Conservation (phyloP, 2,797 vertebrate species). For the Girardinus metallicus region DNA sequence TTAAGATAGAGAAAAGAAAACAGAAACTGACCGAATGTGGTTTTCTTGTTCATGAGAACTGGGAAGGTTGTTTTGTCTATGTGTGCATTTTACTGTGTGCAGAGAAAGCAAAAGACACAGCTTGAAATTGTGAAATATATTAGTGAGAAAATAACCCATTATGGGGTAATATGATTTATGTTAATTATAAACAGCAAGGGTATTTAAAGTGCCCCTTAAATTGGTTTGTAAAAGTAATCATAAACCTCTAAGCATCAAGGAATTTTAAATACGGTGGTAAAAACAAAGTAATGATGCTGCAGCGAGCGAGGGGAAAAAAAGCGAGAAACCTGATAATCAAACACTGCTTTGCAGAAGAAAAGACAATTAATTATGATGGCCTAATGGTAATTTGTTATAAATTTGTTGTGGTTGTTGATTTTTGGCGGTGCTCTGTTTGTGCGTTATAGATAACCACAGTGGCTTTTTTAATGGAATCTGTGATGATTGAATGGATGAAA, state of each 20-base stretch:
- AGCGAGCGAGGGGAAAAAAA: background rate
- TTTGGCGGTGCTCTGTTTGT: background rate
- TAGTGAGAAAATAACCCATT: background rate
- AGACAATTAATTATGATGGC: slow-evolving; percentile 1
- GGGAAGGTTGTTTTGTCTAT: background rate
- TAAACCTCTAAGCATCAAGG: background rate
- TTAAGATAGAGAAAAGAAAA: slow-evolving; percentile 5
- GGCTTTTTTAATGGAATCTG: slow-evolving; percentile 2
- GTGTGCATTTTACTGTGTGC: background rate
- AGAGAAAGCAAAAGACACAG: background rate
- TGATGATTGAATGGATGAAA: background rate
- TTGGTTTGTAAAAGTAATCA: background rate
- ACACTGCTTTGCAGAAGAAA: background rate
- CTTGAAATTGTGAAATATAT: background rate
- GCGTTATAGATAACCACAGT: slow-evolving; percentile 16
- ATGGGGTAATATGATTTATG: background rate
- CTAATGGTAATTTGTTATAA: slow-evolving; percentile 8
- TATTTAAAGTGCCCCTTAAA: slow-evolving; percentile 8
- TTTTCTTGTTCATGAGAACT: background rate
- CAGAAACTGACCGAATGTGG: background rate
- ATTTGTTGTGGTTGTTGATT: slow-evolving; percentile 8
- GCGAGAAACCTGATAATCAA: slow-evolving; percentile 4
- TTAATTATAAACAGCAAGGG: background rate
- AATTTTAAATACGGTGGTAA: background rate
- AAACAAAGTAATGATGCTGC: background rate